A percentile compares a stretch with the other conserved stretches of the same genome.
These are phyloP conservation scores for Epinephelus moara DNA, from an alignment of 2,113 vertebrate species.

Conservation along the genomic window DNA sequence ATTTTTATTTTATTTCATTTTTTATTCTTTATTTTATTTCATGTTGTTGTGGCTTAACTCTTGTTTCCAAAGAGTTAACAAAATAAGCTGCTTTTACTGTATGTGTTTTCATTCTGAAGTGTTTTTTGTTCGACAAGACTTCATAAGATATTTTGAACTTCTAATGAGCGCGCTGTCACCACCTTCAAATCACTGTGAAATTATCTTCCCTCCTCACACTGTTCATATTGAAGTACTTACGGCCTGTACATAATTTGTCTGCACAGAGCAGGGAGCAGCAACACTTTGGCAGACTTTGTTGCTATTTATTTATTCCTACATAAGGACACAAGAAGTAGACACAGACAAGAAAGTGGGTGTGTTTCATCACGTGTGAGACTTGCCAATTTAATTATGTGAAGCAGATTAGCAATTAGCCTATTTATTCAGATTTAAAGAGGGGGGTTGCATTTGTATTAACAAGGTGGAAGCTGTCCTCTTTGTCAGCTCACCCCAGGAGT, in stretches of 20 bases:
- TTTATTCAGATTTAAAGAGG: conserved; percentile 17
- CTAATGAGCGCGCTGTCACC: conserved; percentile 24
- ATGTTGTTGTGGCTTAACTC: not conserved
- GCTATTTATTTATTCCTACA: not conserved
- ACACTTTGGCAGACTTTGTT: not conserved
- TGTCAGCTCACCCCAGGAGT: conserved; percentile 57
- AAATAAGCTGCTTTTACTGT: not conserved
- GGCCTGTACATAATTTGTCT: not conserved
- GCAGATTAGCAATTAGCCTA: conserved; percentile 11
- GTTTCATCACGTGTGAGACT: conserved; percentile 5
- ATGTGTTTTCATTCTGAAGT: not conserved
- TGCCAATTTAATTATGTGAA: conserved; percentile 33
- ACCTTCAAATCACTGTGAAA: conserved; percentile 24
- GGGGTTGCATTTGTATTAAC: conserved; percentile 24
- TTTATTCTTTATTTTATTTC: too few species aligned
- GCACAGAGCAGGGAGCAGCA: not conserved
- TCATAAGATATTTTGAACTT: not conserved
- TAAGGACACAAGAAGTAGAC: not conserved
- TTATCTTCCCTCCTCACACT: not conserved
- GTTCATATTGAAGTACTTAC: not conserved
- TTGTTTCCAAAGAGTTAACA: not conserved
- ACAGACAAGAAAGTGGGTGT: not conserved
- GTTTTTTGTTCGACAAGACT: not conserved
- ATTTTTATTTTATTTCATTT: too few species aligned
- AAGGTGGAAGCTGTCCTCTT: conserved; percentile 37